Evolutionary conservation across 2,888 invertebrate species (phyloP), one percentile per base, ranked within the genome.

Genomic region (Drosophila quinaria): DNA sequence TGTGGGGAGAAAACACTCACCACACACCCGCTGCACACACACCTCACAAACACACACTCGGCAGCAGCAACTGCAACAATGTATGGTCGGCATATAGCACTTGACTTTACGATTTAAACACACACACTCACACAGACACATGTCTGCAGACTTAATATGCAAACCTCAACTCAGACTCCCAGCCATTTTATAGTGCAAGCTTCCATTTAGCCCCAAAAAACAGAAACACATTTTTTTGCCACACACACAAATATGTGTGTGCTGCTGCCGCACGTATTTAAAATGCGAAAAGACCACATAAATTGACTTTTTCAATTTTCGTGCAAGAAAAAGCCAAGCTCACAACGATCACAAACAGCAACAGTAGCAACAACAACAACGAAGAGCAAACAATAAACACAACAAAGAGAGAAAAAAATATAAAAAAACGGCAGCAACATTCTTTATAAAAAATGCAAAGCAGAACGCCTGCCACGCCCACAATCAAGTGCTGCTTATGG

Each of bases 231-330:
- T 22, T 63, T 62, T 51, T 50, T 61, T 44, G 39, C 44, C 46
- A n/a, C 5, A 25, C n/a, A 15, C 22, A 50, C 8, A 22, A 4
- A 25, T 29, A 17, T 58, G 29, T 56, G 44, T 44, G 9, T 22
- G 46, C 9, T 56, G 46, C 59, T 47, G 71, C 59, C 44, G 80
- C 78, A 87, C 84, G 76, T 87, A 55, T 80, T 81, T 68, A 65
- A 78, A 90, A 82, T 84, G 78, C 80, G 59, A 80, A 89, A 80
- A 69, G 79, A 74, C 69, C 87, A 74, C 80, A 90, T 89, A 90
- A 89, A 90, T 87, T 88, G 74, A 64, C 78, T 81, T 87, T 75
- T 80, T 76, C 79, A 90, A 87, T 88, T 80, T 82, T 68, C 59
- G 69, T 77, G 66, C 69, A 61, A 78, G 71, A 78, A 83, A 79